Conservation (phyloP, 1,140 invertebrate species). For the Zaprionus tsacasi region DNA sequence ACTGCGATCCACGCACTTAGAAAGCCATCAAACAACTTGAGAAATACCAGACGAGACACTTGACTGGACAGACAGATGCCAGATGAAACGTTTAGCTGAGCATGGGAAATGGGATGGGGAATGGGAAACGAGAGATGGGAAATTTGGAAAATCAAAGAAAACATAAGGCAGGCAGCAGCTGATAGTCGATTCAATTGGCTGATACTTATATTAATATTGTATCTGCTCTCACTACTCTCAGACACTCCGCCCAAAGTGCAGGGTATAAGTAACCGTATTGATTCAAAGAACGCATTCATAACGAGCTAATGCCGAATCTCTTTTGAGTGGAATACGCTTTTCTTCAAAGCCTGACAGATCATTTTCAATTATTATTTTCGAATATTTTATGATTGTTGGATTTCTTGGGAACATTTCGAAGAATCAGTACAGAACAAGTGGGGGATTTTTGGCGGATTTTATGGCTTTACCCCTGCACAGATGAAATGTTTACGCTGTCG, state of each 20-base stretch:
- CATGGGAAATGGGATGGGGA: conserved; percentile 23
- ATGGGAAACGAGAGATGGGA: conserved; percentile 17
- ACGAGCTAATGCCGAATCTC: not conserved
- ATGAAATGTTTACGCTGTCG: conserved; percentile 13
- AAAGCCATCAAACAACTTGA: conserved; percentile 76
- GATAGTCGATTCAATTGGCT: not conserved
- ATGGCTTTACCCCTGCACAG: conserved; percentile 17
- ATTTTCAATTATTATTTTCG: not conserved
- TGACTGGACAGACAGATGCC: conserved; percentile 47
- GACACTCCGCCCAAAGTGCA: not conserved
- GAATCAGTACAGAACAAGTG: not conserved
- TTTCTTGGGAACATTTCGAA: not conserved
- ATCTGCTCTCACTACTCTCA: not conserved
- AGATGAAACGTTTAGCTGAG: conserved; percentile 43
- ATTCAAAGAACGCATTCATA: not conserved
- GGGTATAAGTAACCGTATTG: conserved; percentile 57
- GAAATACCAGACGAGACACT: conserved; percentile 53
- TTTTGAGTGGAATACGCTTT: not conserved
- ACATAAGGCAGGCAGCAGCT: conserved; percentile 11
- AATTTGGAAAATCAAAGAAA: conserved; percentile 22
- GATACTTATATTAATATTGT: no score
- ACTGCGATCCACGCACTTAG: conserved; percentile 74
- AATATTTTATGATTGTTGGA: not conserved
- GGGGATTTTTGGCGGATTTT: conserved; percentile 31
- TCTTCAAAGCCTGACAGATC: not conserved